These are phyloP conservation scores for Synanthedon formicaeformis DNA, from an alignment of 2,888 invertebrate species.

Conservation along the genomic window DNA sequence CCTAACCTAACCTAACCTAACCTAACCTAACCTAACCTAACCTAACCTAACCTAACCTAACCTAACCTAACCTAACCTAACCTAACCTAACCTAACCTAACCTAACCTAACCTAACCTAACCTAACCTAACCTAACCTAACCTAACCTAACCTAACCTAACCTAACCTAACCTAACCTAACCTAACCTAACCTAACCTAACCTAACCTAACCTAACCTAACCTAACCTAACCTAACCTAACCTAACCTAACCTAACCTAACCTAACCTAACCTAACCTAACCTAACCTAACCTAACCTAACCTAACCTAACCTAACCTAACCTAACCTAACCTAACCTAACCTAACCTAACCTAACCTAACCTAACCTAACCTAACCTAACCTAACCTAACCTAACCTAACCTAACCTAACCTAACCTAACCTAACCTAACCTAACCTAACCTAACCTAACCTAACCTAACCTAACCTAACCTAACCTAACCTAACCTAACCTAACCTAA, in stretches of 20 bases:
- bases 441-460: slow-evolving; percentile 3
- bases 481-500: no score
- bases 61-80: no score
- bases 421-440: slow-evolving; percentile 7
- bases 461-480: no score
- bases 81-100: no score
- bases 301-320: slow-evolving; percentile 7
- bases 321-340: slow-evolving; percentile 8
- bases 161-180: slow-evolving; percentile 7
- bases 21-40: neutral
- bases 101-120: no score
- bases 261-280: slow-evolving; percentile 5
- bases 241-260: no score
- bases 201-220: slow-evolving; percentile 2
- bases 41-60: neutral
- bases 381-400: slow-evolving; percentile 7
- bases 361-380: slow-evolving; percentile 8
- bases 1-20: slow-evolving; percentile 3
- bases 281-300: slow-evolving; percentile 8
- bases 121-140: no score
- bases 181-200: slow-evolving; percentile 8
- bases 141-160: no score
- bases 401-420: slow-evolving; percentile 5
- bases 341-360: slow-evolving; percentile 8
- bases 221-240: no score